phyloP scores from a whole-genome alignment of 2,888 invertebrate genomes.

The Brachylomia viminalis region DNA sequence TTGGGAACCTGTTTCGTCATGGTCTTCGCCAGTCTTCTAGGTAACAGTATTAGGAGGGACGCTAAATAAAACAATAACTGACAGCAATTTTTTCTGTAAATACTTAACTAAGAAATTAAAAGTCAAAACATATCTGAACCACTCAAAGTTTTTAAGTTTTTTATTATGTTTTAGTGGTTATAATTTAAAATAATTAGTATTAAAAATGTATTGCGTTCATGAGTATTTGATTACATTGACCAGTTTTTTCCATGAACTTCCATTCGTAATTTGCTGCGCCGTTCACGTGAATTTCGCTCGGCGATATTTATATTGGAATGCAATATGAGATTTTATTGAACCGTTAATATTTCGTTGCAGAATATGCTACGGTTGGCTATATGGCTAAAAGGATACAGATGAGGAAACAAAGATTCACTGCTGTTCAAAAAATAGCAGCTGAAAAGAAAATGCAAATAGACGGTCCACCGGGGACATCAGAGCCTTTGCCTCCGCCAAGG shows the following conservation, averaged over 20 bases:
- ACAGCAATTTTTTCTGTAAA: constrained; percentile 6
- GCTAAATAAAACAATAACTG: constrained; percentile 35
- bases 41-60: constrained; percentile 85
- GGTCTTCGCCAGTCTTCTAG: constrained; percentile 99
- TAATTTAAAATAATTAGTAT: background rate
- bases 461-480: constrained; percentile 92
- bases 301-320: constrained; percentile 39
- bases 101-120: constrained; percentile 1
- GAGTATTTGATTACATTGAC: constrained; percentile 14
- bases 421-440: constrained; percentile 97
- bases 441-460: constrained; percentile 96
- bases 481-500: constrained; percentile 91
- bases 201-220: constrained; percentile 4
- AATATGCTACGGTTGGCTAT: constrained; percentile 99
- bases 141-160: background rate
- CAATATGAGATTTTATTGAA: constrained; percentile 26
- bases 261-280: constrained; percentile 27
- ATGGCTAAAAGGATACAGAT: constrained; percentile 99
- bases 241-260: constrained; percentile 8
- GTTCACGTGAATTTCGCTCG: constrained; percentile 43
- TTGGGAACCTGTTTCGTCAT: constrained; percentile 99
- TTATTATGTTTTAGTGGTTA: background rate
- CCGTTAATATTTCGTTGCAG: constrained; percentile 88
- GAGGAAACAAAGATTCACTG: constrained; percentile 97
- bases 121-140: background rate